These are phyloP conservation scores for Tipula confusa DNA, from an alignment of 2,888 invertebrate genomes.

Conservation along the genomic window DNA sequence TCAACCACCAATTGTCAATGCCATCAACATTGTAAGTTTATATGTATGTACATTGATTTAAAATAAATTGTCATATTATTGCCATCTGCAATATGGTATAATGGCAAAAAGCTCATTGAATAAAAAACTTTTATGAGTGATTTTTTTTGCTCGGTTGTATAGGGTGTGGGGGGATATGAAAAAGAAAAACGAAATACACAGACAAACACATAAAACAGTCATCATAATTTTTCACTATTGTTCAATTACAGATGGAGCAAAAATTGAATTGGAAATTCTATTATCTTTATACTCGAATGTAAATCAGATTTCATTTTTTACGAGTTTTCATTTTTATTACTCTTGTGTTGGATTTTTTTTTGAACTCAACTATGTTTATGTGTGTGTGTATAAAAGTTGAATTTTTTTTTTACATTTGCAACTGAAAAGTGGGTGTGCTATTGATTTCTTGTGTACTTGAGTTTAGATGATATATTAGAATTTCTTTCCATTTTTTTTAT, in stretches of 20 bases:
- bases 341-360: neutral
- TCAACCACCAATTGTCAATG: neutral
- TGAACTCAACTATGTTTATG: neutral
- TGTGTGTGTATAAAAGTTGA: neutral
- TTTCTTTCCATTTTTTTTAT: neutral
- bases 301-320: conserved; percentile 15
- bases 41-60: neutral
- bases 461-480: conserved; percentile 25
- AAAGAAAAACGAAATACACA: no score
- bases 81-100: neutral
- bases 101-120: neutral
- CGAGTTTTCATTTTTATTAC: neutral
- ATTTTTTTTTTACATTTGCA: neutral
- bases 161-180: no score
- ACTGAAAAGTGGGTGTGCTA: conserved; percentile 12
- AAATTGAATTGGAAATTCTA: conserved; percentile 20
- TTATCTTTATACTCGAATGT: neutral
- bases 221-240: neutral
- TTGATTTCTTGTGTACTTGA: conserved; percentile 1
- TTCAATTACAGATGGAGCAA: conserved; percentile 15
- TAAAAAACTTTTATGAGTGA: neutral
- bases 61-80: neutral
- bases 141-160: neutral
- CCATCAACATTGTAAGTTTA: neutral
- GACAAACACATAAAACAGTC: neutral